These are phyloP conservation scores for Drosophila bunnanda DNA, from an alignment of 2,888 invertebrate genomes.

Conservation along the genomic window DNA sequence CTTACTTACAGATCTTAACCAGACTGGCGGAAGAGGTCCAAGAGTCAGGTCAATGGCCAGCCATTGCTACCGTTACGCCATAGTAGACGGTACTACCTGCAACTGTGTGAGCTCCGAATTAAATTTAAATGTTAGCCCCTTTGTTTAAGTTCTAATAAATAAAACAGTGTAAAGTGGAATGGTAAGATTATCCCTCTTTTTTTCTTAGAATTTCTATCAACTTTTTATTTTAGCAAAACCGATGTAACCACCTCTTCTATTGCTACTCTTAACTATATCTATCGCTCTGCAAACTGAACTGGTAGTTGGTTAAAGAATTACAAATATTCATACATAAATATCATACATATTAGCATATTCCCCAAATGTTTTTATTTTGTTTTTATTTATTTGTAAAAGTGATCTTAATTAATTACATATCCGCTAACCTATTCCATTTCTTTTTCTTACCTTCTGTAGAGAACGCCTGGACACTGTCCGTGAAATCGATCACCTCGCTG, in stretches of 20 bases:
- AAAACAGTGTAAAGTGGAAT: slow-evolving; percentile 1
- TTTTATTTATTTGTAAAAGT: neutral
- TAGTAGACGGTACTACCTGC: slow-evolving; percentile 85
- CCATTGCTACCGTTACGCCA: slow-evolving; percentile 84
- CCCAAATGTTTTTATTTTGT: slow-evolving; percentile 7
- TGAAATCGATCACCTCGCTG: slow-evolving; percentile 84
- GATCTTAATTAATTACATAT: neutral
- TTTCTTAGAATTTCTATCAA: slow-evolving; percentile 10
- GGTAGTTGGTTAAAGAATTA: slow-evolving; percentile 40
- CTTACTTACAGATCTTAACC: slow-evolving; percentile 34
- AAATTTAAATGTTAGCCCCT: neutral
- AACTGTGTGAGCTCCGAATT: slow-evolving; percentile 65
- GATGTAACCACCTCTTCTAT: slow-evolving; percentile 7
- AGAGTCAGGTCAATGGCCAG: slow-evolving; percentile 83
- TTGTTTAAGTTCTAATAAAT: neutral
- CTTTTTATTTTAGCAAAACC: slow-evolving; percentile 11
- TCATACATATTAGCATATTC: slow-evolving; percentile 38
- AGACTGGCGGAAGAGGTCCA: neutral
- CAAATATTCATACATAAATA: slow-evolving; percentile 26
- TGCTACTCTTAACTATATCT: slow-evolving; percentile 40
- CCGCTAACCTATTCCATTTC: slow-evolving; percentile 66
- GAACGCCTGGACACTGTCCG: slow-evolving; percentile 78
- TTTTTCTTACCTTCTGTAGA: slow-evolving; percentile 76
- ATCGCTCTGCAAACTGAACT: slow-evolving; percentile 35
- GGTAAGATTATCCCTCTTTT: slow-evolving; percentile 32